Conservation (phyloP, 30 jellyfish, hydroid and myxozoan genomes). For the Nemopilema nomurai region DNA sequence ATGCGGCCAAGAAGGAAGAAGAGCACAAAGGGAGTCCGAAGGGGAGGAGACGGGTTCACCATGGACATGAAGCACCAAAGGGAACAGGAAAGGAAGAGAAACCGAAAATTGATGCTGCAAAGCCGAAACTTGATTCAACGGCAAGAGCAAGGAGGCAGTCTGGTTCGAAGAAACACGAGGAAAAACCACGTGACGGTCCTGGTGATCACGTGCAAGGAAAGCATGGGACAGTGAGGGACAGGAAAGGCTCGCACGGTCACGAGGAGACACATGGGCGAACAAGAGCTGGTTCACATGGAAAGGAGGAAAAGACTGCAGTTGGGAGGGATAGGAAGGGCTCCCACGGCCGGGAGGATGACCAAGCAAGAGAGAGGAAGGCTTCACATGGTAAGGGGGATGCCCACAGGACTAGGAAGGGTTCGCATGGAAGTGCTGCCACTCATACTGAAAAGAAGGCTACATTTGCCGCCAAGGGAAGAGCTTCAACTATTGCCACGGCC, state of each 20-base stretch:
- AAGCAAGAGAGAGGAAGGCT: constrained; percentile 21
- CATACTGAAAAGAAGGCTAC: constrained; percentile 54
- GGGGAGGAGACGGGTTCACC: constrained; percentile 30
- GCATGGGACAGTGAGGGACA: constrained; percentile 1
- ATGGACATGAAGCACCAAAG: not conserved
- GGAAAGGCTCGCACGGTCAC: not conserved
- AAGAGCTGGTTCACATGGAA: constrained; percentile 6
- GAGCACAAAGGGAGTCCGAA: constrained; percentile 8
- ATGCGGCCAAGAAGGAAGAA: not conserved
- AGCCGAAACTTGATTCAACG: constrained; percentile 22
- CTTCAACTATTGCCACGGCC: constrained; percentile 68
- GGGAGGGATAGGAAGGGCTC: not conserved
- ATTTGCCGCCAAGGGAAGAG: constrained; percentile 65
- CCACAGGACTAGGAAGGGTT: constrained; percentile 12
- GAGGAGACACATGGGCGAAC: constrained; percentile 3
- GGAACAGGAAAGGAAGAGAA: not conserved
- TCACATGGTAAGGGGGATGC: constrained; percentile 31
- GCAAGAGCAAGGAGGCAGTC: constrained; percentile 54
- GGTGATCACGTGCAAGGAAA: not conserved
- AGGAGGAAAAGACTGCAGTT: not conserved
- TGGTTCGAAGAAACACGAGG: constrained; percentile 49
- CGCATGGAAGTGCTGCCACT: constrained; percentile 26
- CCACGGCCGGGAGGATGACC: not conserved
- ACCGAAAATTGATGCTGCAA: constrained; percentile 21
- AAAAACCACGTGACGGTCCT: constrained; percentile 37